Conservation (phyloP, 2,113 vertebrate genomes). For the Cebidichthys violaceus region DNA sequence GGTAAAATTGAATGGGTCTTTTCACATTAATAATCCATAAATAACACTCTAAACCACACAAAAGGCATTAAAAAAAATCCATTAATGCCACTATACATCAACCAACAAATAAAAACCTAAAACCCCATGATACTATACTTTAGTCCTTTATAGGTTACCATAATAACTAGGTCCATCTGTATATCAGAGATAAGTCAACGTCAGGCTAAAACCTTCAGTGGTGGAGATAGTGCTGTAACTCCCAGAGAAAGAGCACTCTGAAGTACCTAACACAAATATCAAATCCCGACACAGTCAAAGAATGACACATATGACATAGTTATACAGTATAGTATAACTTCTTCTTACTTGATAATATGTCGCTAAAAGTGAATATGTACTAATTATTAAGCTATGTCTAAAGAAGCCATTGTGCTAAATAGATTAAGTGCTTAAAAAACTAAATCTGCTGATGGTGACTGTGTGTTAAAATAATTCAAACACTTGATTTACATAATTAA, state of each 20-base stretch:
- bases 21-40: constrained; percentile 32
- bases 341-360: neutral
- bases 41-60: constrained; percentile 2
- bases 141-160: neutral
- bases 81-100: neutral
- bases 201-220: neutral
- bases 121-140: neutral
- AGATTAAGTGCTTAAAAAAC: neutral
- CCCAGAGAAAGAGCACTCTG: neutral
- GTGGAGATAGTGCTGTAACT: neutral
- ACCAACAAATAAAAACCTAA: neutral
- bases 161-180: neutral
- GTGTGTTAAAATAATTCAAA: neutral
- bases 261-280: neutral
- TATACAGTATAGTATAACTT: neutral
- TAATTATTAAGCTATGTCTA: neutral
- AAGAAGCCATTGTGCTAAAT: neutral
- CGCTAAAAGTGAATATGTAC: neutral
- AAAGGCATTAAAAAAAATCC: constrained; percentile 1
- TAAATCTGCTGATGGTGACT: neutral
- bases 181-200: neutral
- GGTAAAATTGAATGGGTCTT: neutral
- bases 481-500: neutral
- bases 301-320: neutral
- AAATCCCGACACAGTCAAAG: neutral